These are phyloP conservation scores for Drosophila obscura DNA, from an alignment of 1,140 invertebrate species.

Conservation along the genomic window DNA sequence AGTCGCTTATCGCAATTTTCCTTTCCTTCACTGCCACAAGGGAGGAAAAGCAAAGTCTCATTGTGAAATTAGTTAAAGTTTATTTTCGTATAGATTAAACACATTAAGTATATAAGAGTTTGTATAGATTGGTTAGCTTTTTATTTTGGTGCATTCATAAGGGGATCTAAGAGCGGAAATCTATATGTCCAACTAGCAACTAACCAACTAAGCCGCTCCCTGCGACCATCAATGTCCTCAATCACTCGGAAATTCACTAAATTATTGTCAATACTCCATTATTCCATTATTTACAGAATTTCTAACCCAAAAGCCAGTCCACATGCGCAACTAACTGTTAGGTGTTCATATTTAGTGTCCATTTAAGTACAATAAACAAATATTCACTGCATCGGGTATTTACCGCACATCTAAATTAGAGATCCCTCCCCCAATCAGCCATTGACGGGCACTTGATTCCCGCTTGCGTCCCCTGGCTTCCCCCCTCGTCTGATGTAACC, in stretches of 20 bases:
- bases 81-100: conserved; percentile 25
- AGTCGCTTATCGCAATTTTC: conserved; percentile 51
- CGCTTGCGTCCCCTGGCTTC: neutral
- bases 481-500: conserved; percentile 29
- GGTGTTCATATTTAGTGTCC: conserved; percentile 54
- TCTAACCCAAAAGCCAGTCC: conserved; percentile 12
- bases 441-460: conserved; percentile 31
- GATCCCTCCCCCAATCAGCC: conserved; percentile 51
- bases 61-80: conserved; percentile 33
- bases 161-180: too few species aligned
- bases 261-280: neutral
- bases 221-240: too few species aligned
- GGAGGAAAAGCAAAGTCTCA: conserved; percentile 19
- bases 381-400: conserved; percentile 36
- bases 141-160: neutral
- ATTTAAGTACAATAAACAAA: conserved; percentile 71
- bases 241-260: neutral
- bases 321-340: conserved; percentile 8
- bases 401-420: conserved; percentile 76
- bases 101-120: neutral
- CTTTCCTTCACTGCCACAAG: conserved; percentile 1
- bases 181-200: too few species aligned
- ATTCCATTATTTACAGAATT: conserved; percentile 18
- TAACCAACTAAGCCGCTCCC: too few species aligned
- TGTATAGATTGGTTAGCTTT: too few species aligned